Percentiles rank a stretch among this genome's conserved stretches.
Evolutionary conservation across 2,797 vertebrate species (phyloP).

Genomic region (Falco naumanni): DNA sequence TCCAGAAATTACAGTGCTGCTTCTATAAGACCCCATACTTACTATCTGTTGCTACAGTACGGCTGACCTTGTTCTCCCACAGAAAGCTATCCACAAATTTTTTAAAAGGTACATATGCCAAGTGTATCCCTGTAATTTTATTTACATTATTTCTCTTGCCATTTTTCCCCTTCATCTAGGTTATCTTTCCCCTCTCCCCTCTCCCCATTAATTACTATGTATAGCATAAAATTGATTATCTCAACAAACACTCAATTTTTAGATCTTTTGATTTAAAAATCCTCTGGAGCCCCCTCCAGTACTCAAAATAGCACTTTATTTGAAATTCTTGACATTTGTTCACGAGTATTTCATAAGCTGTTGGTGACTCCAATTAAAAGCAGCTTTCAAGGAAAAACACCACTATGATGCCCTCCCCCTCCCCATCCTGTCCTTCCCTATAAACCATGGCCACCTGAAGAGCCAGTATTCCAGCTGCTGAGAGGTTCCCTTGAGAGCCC

Average conservation of each 20-base stretch:
- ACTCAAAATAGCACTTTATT: neutral
- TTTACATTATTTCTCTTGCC: neutral
- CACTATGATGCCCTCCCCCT: no score
- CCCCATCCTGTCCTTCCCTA: neutral
- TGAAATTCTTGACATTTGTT: neutral
- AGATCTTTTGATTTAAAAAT: neutral
- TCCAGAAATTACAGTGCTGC: neutral
- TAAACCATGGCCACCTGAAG: neutral
- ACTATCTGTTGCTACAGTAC: neutral
- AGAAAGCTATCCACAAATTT: neutral
- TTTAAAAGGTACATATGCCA: neutral
- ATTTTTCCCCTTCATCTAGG: neutral
- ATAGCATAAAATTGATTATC: fast-evolving
- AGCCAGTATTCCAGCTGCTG: neutral
- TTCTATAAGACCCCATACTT: neutral
- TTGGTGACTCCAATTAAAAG: neutral
- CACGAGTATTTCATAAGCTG: neutral
- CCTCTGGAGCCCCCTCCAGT: neutral
- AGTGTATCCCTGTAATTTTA: neutral
- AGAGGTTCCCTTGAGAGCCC: neutral
- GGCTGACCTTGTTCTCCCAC: neutral
- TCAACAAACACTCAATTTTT: neutral
- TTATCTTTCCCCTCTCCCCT: neutral
- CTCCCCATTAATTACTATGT: neutral
- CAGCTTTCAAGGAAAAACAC: neutral